Conservation (phyloP, 2,797 vertebrate genomes). For the Eulemur rubriventer region DNA sequence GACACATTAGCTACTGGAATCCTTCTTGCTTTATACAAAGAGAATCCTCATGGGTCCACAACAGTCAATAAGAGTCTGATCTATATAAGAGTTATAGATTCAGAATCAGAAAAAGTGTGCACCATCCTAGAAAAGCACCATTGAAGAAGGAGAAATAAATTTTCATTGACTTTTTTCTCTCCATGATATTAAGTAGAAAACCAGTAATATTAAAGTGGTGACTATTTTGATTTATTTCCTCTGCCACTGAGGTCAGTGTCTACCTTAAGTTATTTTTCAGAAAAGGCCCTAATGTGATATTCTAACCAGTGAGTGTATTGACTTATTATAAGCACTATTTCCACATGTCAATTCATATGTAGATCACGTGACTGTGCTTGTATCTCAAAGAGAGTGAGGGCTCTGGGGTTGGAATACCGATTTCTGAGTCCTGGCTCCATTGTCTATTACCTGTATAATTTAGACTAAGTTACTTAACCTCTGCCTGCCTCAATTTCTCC, state of each 20-base stretch:
- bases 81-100: constrained; percentile 48
- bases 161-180: constrained; percentile 31
- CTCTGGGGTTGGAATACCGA: background rate
- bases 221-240: background rate
- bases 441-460: background rate
- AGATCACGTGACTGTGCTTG: background rate
- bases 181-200: constrained; percentile 45
- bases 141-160: constrained; percentile 44
- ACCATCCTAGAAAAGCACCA: constrained; percentile 15
- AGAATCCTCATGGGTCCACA: background rate
- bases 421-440: background rate
- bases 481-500: background rate
- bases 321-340: background rate
- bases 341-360: background rate
- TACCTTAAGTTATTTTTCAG: constrained; percentile 41
- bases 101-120: constrained; percentile 3
- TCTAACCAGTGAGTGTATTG: background rate
- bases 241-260: background rate
- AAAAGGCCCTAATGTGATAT: background rate
- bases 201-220: constrained; percentile 9
- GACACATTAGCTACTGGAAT: constrained; percentile 35
- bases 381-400: background rate
- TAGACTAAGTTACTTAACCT: background rate
- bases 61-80: constrained; percentile 21
- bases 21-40: constrained; percentile 7